Evolutionary conservation across 1,140 invertebrate genomes (phyloP).

Genomic region (Andricus grossulariae): DNA sequence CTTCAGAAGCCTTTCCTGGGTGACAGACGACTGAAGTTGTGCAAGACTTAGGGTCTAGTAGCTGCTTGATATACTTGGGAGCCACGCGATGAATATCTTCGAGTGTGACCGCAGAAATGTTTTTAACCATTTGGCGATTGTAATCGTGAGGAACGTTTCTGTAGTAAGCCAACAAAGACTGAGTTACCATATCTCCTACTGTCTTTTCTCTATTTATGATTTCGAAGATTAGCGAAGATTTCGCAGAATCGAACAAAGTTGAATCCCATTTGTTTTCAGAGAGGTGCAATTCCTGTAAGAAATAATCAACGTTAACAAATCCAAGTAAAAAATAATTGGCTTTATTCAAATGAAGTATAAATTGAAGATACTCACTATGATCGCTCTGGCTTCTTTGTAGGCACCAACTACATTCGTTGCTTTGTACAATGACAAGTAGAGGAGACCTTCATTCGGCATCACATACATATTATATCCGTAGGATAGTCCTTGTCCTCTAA

Average conservation of each 20-base stretch:
- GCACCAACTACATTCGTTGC: constrained; percentile 86
- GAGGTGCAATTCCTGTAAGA: constrained; percentile 81
- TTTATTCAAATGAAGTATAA: background rate
- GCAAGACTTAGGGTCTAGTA: constrained; percentile 79
- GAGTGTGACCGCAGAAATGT: constrained; percentile 82
- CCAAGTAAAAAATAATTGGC: background rate
- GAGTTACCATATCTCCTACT: constrained; percentile 82
- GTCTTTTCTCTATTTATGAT: constrained; percentile 88
- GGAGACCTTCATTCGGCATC: constrained; percentile 81
- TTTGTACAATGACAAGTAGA: constrained; percentile 84
- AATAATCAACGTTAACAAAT: background rate
- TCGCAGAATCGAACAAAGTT: constrained; percentile 87
- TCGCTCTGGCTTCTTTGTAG: constrained; percentile 85
- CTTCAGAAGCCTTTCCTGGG: constrained; percentile 83
- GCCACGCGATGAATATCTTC: constrained; percentile 82
- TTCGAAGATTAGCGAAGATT: constrained; percentile 90
- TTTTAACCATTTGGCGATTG: constrained; percentile 82
- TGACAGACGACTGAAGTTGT: constrained; percentile 85
- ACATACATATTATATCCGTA: constrained; percentile 84
- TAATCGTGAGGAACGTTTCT: constrained; percentile 82
- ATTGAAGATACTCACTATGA: constrained; percentile 79
- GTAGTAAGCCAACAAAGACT: constrained; percentile 85
- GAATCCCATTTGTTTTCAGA: constrained; percentile 81
- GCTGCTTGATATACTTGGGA: constrained; percentile 80
- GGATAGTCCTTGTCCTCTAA: constrained; percentile 88